Evolutionary conservation across 1,140 invertebrate species (phyloP), one percentile per base, ranked within the genome.

Genomic region (Conus ventricosus): DNA sequence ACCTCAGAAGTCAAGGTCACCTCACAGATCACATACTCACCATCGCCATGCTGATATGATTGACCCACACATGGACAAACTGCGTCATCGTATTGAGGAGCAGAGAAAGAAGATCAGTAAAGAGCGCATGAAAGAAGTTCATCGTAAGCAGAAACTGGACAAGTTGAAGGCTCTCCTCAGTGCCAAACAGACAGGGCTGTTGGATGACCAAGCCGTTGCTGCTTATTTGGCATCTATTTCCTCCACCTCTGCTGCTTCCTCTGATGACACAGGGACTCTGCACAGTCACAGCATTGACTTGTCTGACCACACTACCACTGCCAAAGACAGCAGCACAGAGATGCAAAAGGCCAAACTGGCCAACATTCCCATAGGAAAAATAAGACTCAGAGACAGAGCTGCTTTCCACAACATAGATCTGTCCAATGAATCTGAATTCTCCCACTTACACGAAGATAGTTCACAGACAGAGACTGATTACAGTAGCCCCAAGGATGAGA

Each of bases 51-150:
- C 90, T 87, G 85, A 92, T 92, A 55, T 95, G 88, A 91, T 91
- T 92, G 87, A 93, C 96, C 89, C 94, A 93, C 91, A 96, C 93
- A 93, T 94, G 94, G 87, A 92, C 91, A 88, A 93, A 91, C 87
- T 94, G 90, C 71, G 92, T 90, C 87, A 94, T 20, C 91, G 91
- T 63, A 91, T 94, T 53, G 60, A 87, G 81, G 81, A 89, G 60
- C 92, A 93, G 83, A 90, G 90, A 53, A 87, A 87, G 25, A 93
- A 93, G 88, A 92, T 93, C 63, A 91, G 92, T 23, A 91, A 91
- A 71, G 91, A 92, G 60, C 90, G 89, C 76, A 84, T 86, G 71
- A 93, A 91, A 81, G 92, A 94, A 89, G 78, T 92, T 23, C 88
- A 88, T 67, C 90, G 93, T 53, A 85, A 93, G 67, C 92, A 93